phyloP scores from a whole-genome alignment of 2,888 invertebrate species.

The Drosophila suboccidentalis region DNA sequence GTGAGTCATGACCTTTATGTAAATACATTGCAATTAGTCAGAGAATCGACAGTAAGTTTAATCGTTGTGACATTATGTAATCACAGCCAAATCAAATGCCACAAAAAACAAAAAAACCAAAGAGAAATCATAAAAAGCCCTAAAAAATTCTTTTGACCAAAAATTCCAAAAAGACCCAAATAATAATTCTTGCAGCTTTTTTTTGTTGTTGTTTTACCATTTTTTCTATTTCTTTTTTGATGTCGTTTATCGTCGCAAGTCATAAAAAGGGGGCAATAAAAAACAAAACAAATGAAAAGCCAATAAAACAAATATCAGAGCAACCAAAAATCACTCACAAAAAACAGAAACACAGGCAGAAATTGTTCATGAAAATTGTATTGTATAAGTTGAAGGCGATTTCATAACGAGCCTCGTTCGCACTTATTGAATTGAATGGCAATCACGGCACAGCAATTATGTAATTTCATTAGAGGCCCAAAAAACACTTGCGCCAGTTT shows the following conservation, averaged over 20 bases:
- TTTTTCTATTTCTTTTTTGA: background rate
- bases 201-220: conserved; percentile 17
- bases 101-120: background rate
- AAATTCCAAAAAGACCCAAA: conserved; percentile 11
- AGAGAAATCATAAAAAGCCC: conserved; percentile 8
- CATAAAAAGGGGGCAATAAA: conserved; percentile 57
- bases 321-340: conserved; percentile 40
- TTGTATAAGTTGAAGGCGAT: conserved; percentile 48
- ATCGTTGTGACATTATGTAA: conserved; percentile 34
- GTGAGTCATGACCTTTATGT: conserved; percentile 37
- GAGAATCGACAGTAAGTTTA: conserved; percentile 45
- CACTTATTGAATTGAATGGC: conserved; percentile 58
- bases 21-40: conserved; percentile 56
- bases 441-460: conserved; percentile 60
- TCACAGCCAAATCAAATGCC: conserved; percentile 39
- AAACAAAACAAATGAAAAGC: conserved; percentile 62
- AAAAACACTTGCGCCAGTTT: conserved; percentile 27
- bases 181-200: conserved; percentile 50
- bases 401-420: conserved; percentile 41
- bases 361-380: conserved; percentile 58
- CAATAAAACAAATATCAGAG: conserved; percentile 74
- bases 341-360: conserved; percentile 17
- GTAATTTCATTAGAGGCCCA: conserved; percentile 58
- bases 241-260: conserved; percentile 53
- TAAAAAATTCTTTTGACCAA: conserved; percentile 20